Conservation (phyloP, 2,113 vertebrate species). For the Tylochromis polylepis region DNA sequence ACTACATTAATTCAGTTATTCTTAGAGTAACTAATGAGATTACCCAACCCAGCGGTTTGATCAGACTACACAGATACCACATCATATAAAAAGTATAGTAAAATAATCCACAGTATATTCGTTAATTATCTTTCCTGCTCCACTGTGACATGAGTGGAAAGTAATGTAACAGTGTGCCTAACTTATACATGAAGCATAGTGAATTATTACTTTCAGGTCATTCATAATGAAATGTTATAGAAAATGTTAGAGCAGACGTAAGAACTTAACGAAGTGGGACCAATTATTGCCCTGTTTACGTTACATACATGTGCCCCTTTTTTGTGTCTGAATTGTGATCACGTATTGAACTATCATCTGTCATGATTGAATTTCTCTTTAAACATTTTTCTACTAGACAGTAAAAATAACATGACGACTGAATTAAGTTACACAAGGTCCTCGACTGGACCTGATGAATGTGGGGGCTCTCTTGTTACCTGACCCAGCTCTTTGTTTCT, state of each 20-base stretch:
- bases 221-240: neutral
- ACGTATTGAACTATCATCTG: neutral
- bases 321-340: neutral
- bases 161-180: neutral
- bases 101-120: neutral
- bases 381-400: neutral
- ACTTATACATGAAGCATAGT: neutral
- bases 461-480: conserved; percentile 6
- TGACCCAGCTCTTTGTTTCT: conserved; percentile 21
- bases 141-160: neutral
- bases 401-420: neutral
- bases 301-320: conserved; percentile 74
- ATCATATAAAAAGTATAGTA: neutral
- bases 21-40: neutral
- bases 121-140: neutral
- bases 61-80: neutral
- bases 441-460: neutral
- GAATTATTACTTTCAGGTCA: neutral
- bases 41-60: neutral
- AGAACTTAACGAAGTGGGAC: neutral
- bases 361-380: neutral
- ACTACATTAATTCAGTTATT: neutral
- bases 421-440: neutral
- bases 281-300: conserved; percentile 56
- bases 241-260: neutral